Conservation (phyloP, 2,888 invertebrate species). For the Drosophila imparisetae region DNA sequence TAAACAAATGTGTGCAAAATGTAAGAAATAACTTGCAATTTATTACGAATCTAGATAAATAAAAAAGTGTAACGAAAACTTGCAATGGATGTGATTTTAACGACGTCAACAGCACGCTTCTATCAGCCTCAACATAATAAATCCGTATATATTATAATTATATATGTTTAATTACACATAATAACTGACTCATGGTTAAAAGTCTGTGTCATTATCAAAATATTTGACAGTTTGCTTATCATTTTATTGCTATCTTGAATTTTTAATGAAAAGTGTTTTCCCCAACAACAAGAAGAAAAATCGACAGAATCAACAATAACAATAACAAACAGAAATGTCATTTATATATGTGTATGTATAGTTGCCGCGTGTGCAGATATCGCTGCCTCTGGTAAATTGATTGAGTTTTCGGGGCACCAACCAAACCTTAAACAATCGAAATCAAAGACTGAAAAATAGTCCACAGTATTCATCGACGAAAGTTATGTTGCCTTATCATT, state of each 20-base stretch:
- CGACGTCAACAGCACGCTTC: slow-evolving; percentile 3
- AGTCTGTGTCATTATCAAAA: slow-evolving; percentile 22
- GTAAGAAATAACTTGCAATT: slow-evolving; percentile 51
- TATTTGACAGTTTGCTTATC: slow-evolving; percentile 73
- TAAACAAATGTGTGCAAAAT: slow-evolving; percentile 63
- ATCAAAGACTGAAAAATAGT: slow-evolving; percentile 46
- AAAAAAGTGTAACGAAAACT: slow-evolving; percentile 24
- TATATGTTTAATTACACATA: neutral
- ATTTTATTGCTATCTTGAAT: slow-evolving; percentile 73
- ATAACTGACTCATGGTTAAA: slow-evolving; percentile 24
- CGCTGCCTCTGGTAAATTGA: slow-evolving; percentile 73
- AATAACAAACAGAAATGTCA: slow-evolving; percentile 19
- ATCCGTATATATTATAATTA: neutral
- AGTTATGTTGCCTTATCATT: slow-evolving; percentile 73
- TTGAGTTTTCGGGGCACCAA: slow-evolving; percentile 64
- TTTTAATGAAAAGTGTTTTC: slow-evolving; percentile 78
- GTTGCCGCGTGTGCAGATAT: slow-evolving; percentile 49
- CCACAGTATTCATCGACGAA: slow-evolving; percentile 49
- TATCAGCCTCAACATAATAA: slow-evolving; percentile 32
- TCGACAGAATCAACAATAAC: slow-evolving; percentile 2
- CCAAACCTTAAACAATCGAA: slow-evolving; percentile 56
- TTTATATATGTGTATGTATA: neutral
- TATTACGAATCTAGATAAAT: slow-evolving; percentile 2
- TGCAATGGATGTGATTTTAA: slow-evolving; percentile 59
- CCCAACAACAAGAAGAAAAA: slow-evolving; percentile 42